Evolutionary conservation across 1,140 invertebrate species (phyloP), one percentile per base, ranked within the genome.

Genomic region (Drosophila setifemur): DNA sequence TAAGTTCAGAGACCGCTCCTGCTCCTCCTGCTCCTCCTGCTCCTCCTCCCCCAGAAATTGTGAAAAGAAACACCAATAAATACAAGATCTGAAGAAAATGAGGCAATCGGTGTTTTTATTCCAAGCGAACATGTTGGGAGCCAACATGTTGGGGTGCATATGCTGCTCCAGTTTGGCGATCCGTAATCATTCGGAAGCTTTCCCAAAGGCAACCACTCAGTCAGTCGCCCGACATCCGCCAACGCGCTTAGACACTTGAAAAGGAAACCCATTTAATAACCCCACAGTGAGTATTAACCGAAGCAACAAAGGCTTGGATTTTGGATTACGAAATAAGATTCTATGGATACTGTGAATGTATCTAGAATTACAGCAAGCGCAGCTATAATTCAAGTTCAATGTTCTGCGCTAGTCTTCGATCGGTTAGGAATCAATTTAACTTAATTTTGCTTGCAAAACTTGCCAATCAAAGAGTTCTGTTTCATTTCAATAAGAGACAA

Each of bases 391-490:
- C 43, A 67, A 73, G 76, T 86, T 87, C 68, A 86, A 73, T 55
- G 57, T 57, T 76, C 54, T 29, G 8, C 23, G 5, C 21, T 33
- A 60, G 58, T 60, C 47, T 18, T 25, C 21, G 8, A 60, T 60
- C 44, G 37, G 33, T 64, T 29, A 9, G 9, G 25, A 61, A 60
- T 79, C 69, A 86, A 85, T 85, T 86, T 69, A 82, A 67, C 57
- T 61, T n/a, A 54, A 81, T 74, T 74, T 68, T n/a, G n/a, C n/a
- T 57, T 23, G 64, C 7, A 6, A 49, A 47, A 21, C 21, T 43
- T 19, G 74, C 2, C 55, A 61, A 57, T 37, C 1, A 9, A 37
- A 37, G 4, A 23, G 12, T 37, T 37, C 16, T 5, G 14, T 37
- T 18, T 7, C 31, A 33, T 6, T 33, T 33, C n/a, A 33, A 31